These are phyloP conservation scores for Biston betularia DNA, from an alignment of 2,888 invertebrate genomes.

Conservation along the genomic window DNA sequence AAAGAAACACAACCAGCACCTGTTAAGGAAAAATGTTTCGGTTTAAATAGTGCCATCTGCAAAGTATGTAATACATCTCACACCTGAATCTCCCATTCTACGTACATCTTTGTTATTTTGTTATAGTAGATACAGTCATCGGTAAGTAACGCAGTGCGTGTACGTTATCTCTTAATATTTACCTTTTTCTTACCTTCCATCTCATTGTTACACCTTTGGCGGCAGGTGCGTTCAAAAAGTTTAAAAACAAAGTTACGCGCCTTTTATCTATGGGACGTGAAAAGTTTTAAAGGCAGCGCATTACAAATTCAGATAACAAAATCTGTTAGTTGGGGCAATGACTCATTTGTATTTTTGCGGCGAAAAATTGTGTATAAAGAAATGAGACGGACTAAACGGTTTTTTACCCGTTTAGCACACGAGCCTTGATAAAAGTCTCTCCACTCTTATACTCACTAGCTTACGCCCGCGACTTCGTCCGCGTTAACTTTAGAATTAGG, in stretches of 20 bases:
- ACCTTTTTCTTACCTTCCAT: conserved; percentile 58
- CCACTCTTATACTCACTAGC: no score
- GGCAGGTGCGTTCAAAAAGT: conserved; percentile 66
- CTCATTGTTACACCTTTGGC: conserved; percentile 65
- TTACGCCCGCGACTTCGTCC: no score
- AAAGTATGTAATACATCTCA: conserved; percentile 60
- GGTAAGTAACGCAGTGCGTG: conserved; percentile 58
- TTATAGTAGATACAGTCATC: conserved; percentile 72
- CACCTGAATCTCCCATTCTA: conserved; percentile 60
- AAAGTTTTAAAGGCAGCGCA: conserved; percentile 63
- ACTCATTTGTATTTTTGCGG: conserved; percentile 18
- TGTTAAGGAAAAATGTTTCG: conserved; percentile 43
- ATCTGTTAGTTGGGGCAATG: conserved; percentile 41
- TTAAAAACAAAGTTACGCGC: conserved; percentile 60
- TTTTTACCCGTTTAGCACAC: no score
- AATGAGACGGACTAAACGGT: no score
- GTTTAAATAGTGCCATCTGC: conserved; percentile 37
- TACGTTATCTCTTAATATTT: conserved; percentile 68
- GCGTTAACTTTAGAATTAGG: no score
- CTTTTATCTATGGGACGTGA: conserved; percentile 65
- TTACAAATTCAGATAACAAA: conserved; percentile 55
- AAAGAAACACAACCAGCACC: conserved; percentile 44
- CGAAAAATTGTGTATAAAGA: not conserved
- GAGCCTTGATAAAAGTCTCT: no score
- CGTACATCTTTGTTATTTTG: conserved; percentile 71